A percentile compares a stretch with the other conserved stretches of the same genome.
Evolutionary conservation across 2,888 invertebrate species (phyloP).

Genomic region (Heteromyza rotundicornis): DNA sequence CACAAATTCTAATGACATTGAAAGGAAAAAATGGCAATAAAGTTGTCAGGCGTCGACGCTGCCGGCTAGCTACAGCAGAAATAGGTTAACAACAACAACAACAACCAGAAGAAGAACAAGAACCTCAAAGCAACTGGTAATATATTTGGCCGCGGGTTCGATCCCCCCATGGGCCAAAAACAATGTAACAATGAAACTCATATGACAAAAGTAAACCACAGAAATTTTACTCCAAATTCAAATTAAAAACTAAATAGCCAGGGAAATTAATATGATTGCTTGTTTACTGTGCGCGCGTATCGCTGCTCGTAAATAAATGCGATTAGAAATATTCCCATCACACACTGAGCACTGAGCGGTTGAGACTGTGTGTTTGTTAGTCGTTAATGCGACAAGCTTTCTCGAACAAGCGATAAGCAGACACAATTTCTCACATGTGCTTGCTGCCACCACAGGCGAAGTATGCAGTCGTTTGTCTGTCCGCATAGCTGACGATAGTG

Average conservation of each 20-base stretch:
- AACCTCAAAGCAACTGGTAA: too few species aligned
- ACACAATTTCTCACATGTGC: not conserved
- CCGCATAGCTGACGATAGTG: not conserved
- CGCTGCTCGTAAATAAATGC: too few species aligned
- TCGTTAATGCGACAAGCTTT: not conserved
- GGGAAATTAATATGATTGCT: not conserved
- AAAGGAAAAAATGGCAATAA: too few species aligned
- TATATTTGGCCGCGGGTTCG: not conserved
- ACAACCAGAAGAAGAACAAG: too few species aligned
- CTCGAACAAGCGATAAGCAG: not conserved
- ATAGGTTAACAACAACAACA: too few species aligned
- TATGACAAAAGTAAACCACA: not conserved
- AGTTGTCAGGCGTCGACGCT: too few species aligned
- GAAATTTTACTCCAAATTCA: not conserved
- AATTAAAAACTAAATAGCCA: not conserved
- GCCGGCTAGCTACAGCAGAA: too few species aligned
- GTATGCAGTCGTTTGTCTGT: not conserved
- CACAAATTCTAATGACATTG: too few species aligned
- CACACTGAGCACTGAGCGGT: not conserved
- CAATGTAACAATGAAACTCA: not conserved
- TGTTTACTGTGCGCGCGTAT: too few species aligned
- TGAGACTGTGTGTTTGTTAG: not conserved
- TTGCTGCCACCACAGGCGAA: not conserved
- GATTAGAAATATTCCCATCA: not conserved
- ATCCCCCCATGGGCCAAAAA: not conserved